Conservation (phyloP, 2,888 invertebrate species). For the Drosophila quinaria region DNA sequence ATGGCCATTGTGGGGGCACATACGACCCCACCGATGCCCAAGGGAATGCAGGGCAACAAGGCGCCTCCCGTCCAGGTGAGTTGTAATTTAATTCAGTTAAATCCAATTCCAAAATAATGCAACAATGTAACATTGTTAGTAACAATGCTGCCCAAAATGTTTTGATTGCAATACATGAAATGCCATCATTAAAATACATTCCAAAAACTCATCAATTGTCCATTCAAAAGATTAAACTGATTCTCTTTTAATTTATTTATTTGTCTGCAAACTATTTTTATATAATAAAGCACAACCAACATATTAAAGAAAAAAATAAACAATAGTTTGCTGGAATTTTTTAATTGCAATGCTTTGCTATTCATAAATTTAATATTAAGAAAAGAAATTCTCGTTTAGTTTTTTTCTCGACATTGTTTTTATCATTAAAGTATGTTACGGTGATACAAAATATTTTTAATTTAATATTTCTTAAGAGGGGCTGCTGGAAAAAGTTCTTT, state of each 20-base stretch:
- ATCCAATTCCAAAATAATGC: background rate
- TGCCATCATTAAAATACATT: background rate
- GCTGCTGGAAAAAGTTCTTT: too few relatives aligned
- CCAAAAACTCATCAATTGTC: background rate
- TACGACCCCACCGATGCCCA: slow-evolving; percentile 87
- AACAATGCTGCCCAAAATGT: background rate
- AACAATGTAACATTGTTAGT: background rate
- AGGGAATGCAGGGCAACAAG: slow-evolving; percentile 88
- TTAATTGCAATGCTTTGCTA: too few relatives aligned
- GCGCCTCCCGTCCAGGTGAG: slow-evolving; percentile 92
- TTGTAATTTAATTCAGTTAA: slow-evolving; percentile 11
- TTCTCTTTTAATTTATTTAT: background rate
- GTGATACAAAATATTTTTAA: too few relatives aligned
- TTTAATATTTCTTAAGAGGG: too few relatives aligned
- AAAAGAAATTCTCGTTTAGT: too few relatives aligned
- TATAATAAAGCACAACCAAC: too few relatives aligned
- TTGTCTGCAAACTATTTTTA: background rate
- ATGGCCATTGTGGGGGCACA: slow-evolving; percentile 98
- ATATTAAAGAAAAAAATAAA: too few relatives aligned
- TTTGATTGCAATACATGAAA: background rate
- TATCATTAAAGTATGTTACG: too few relatives aligned
- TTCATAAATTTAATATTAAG: too few relatives aligned
- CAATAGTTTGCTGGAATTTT: background rate
- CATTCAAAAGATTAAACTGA: background rate
- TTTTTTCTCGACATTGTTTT: too few relatives aligned